phyloP scores from a whole-genome alignment of 2,797 vertebrate species.

The Chromobotia macracanthus region DNA sequence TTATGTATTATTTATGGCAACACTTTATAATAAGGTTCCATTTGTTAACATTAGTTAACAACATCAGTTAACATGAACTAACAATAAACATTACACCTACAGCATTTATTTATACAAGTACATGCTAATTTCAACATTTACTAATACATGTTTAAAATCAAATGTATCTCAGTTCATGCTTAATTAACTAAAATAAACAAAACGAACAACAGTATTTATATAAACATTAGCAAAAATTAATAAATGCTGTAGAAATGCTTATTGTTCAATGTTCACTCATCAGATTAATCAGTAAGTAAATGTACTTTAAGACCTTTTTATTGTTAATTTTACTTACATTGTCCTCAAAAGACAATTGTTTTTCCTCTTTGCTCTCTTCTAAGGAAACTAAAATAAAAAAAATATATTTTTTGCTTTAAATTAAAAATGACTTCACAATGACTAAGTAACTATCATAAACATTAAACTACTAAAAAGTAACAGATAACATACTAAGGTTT shows the following conservation, averaged over 20 bases:
- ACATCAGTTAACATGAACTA: background rate
- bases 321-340: constrained; percentile 62
- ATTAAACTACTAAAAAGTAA: background rate
- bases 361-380: constrained; percentile 64
- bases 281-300: background rate
- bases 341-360: constrained; percentile 70
- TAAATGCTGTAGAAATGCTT: too few species aligned
- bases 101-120: too few species aligned
- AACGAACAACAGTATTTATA: too few species aligned
- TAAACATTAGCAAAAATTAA: too few species aligned
- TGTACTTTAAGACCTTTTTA: background rate
- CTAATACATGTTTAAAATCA: too few species aligned
- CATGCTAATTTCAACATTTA: too few species aligned
- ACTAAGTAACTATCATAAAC: background rate
- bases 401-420: background rate
- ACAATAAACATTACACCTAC: background rate
- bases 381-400: background rate
- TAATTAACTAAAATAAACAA: too few species aligned
- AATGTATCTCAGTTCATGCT: too few species aligned
- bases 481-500: background rate
- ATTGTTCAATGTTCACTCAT: background rate
- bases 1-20: too few species aligned
- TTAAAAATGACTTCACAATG: background rate
- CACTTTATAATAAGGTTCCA: background rate
- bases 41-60: too few species aligned